Base-by-base conservation (phyloP, 2,797 vertebrate genomes). In the Cryptoprocta ferox region DNA sequence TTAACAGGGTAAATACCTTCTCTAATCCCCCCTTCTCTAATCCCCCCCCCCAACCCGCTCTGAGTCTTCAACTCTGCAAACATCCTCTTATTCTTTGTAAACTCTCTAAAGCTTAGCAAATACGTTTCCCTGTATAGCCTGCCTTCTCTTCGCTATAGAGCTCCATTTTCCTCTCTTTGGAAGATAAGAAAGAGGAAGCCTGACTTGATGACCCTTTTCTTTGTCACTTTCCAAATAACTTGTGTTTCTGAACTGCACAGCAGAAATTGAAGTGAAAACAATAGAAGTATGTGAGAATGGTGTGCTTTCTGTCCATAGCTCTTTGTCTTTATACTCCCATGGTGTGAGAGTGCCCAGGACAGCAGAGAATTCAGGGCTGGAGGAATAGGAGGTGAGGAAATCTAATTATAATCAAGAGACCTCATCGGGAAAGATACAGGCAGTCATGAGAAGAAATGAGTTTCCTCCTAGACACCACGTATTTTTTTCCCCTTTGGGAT, bases 41-140 rank as follows among this genome's bases (percentile, higher is more conserved):
- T n/a, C 7, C 7, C 42, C 42, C 42, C n/a, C 42, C 42, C 42
- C 3, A 45, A n/a, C n/a, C n/a, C n/a, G n/a, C 56, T 85, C 32
- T 71, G 45, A 1, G 12, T 80, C 83, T 83, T 92, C 30, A 89
- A 65, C 73, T 96, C 89, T 71, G 63, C 70, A 95, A 70, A 89
- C 59, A 71, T 82, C 37, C 21, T 42, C n/a, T 70, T 35, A 39
- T 53, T 80, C 28, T 56, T 89, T 87, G 35, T 87, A 76, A 92
- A 91, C 89, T 61, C 50, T 70, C 82, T 28, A 80, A 92, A 96
- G 70, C 65, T 96, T 68, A 83, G 50, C 82, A 96, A 80, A 87
- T 79, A 66, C 5, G 6, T 87, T 91, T 91, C 12, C 48, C 71
- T 93, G 11, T 42, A 45, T 21, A 76, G n/a, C 66, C 61, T 37